A percentile compares a stretch with the other conserved stretches of the same genome.
These are phyloP conservation scores for Diploptera punctata DNA, from an alignment of 2,888 invertebrate genomes.

Conservation along the genomic window DNA sequence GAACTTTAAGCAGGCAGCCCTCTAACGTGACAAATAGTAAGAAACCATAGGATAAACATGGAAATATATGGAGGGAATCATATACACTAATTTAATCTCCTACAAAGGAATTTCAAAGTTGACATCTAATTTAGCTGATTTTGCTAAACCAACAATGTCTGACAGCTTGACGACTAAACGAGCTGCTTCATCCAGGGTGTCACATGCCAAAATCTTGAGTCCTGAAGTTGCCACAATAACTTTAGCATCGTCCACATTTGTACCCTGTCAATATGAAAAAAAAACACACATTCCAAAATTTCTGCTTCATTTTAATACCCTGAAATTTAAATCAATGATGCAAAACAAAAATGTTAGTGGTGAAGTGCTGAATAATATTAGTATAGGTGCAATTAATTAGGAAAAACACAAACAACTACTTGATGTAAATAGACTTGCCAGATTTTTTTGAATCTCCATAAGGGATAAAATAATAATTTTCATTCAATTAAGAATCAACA, in stretches of 20 bases:
- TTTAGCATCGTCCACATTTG: slow-evolving; percentile 84
- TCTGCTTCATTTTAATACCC: too few species aligned
- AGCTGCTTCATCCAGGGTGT: slow-evolving; percentile 86
- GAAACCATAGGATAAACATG: neutral
- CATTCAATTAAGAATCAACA: too few species aligned
- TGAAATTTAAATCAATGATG: too few species aligned
- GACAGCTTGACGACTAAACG: slow-evolving; percentile 79
- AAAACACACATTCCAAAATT: too few species aligned
- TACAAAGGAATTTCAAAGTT: slow-evolving; percentile 80
- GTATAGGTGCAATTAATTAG: too few species aligned
- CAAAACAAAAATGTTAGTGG: too few species aligned
- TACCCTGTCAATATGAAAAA: slow-evolving; percentile 67
- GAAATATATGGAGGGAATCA: slow-evolving; percentile 1
- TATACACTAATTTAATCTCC: neutral
- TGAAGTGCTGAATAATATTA: too few species aligned
- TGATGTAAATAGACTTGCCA: too few species aligned
- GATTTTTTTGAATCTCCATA: too few species aligned
- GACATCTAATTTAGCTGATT: slow-evolving; percentile 79
- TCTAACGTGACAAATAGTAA: neutral
- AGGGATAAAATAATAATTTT: too few species aligned
- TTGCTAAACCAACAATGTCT: slow-evolving; percentile 78
- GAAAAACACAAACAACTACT: too few species aligned
- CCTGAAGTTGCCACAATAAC: slow-evolving; percentile 82
- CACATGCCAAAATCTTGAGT: slow-evolving; percentile 80
- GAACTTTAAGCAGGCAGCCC: neutral